Conservation (phyloP, 1,140 invertebrate genomes). For the Pomacea maculata region DNA sequence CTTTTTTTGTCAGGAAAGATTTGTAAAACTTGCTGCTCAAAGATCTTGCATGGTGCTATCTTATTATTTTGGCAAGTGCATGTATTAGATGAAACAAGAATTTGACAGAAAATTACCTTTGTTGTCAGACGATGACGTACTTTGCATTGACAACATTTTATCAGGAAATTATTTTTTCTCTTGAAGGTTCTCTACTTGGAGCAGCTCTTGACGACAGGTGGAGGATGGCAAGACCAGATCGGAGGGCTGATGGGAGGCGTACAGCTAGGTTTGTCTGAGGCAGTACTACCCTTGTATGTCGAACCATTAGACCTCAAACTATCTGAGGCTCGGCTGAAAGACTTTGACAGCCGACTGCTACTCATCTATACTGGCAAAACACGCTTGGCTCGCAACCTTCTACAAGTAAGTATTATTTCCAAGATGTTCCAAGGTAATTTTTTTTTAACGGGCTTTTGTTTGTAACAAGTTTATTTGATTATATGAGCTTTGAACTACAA, state of each 20-base stretch:
- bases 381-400: slow-evolving; percentile 69
- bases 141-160: too few species aligned
- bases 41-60: too few species aligned
- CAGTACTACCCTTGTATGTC: slow-evolving; percentile 62
- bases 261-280: slow-evolving; percentile 63
- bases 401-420: slow-evolving; percentile 58
- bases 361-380: slow-evolving; percentile 71
- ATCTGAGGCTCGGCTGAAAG: slow-evolving; percentile 46
- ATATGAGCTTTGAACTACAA: neutral
- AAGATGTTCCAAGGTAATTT: too few species aligned
- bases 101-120: too few species aligned
- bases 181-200: slow-evolving; percentile 68
- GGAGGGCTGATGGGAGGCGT: slow-evolving; percentile 67
- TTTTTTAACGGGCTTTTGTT: neutral
- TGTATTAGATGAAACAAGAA: neutral
- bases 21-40: too few species aligned
- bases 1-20: too few species aligned
- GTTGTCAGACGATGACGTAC: too few species aligned
- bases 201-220: slow-evolving; percentile 70
- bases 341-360: slow-evolving; percentile 64
- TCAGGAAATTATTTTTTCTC: neutral
- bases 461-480: neutral
- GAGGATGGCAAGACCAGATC: slow-evolving; percentile 72
- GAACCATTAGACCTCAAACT: slow-evolving; percentile 56
- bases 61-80: too few species aligned